Evolutionary conservation across 2,113 vertebrate genomes (phyloP).

Genomic region (Pavo muticus): DNA sequence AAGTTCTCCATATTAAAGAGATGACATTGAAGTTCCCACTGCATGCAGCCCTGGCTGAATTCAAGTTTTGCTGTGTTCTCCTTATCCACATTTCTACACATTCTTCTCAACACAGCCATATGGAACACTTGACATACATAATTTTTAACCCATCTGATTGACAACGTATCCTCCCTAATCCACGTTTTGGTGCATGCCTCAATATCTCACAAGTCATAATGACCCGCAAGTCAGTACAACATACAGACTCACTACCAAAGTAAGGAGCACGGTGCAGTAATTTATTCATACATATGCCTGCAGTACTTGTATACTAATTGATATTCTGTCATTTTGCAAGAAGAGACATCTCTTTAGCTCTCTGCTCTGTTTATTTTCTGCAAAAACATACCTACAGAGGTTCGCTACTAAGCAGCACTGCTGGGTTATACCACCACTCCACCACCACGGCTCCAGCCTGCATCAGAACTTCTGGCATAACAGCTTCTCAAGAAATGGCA

Average conservation of each 20-base stretch:
- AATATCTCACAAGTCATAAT: not conserved
- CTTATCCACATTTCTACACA: not conserved
- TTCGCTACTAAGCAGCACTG: not conserved
- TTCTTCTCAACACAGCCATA: not conserved
- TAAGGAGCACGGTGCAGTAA: not conserved
- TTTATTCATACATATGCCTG: not conserved
- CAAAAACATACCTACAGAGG: not conserved
- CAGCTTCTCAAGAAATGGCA: not conserved
- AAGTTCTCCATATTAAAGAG: not conserved
- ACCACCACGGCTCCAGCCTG: not conserved
- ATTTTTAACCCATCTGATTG: not conserved
- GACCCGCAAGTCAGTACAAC: not conserved
- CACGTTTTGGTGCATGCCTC: not conserved
- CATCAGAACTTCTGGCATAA: not conserved
- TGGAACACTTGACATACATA: not conserved
- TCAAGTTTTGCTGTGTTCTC: not conserved
- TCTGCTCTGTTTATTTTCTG: not conserved
- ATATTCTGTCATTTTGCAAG: not conserved
- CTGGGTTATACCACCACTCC: not conserved
- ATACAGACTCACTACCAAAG: not conserved
- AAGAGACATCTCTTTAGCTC: not conserved
- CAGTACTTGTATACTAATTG: not conserved
- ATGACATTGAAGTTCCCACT: not conserved
- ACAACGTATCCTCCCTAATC: not conserved
- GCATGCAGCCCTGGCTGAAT: not conserved